These are phyloP conservation scores for Xylocampa areola DNA, from an alignment of 2,888 invertebrate genomes.

Conservation along the genomic window DNA sequence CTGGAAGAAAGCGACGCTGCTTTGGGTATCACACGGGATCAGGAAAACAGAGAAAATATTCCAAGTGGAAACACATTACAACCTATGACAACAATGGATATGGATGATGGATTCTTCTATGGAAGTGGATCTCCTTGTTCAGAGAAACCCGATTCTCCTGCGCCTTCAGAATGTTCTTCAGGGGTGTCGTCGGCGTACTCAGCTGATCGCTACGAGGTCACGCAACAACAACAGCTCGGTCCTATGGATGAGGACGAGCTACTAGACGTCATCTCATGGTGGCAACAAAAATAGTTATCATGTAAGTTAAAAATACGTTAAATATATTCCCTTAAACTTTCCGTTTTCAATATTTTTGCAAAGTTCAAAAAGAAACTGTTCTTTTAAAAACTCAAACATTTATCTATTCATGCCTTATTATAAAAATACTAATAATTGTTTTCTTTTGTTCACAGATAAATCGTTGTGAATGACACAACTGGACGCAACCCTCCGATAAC, in stretches of 20 bases:
- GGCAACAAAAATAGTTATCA: conserved; percentile 92
- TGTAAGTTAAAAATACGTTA: conserved; percentile 69
- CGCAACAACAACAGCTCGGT: conserved; percentile 89
- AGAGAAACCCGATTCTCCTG: conserved; percentile 93
- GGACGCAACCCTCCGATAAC: conserved; percentile 85
- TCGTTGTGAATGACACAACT: conserved; percentile 64
- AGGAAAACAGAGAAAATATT: conserved; percentile 86
- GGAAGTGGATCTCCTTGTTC: conserved; percentile 90
- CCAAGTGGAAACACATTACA: conserved; percentile 76
- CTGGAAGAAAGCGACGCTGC: conserved; percentile 93
- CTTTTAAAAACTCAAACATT: background rate
- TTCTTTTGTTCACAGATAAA: conserved; percentile 78
- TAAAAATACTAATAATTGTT: conserved; percentile 35
- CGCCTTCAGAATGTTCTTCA: conserved; percentile 92
- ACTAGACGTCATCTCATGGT: conserved; percentile 95
- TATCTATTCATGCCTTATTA: background rate
- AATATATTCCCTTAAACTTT: background rate
- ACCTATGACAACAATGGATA: conserved; percentile 83
- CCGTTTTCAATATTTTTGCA: background rate
- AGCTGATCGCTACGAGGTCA: conserved; percentile 81
- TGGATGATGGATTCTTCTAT: conserved; percentile 88
- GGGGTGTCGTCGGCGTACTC: conserved; percentile 88
- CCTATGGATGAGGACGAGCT: conserved; percentile 97
- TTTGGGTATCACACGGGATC: conserved; percentile 83
- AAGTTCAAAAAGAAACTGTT: background rate